Evolutionary conservation across 2,888 invertebrate species (phyloP), one percentile per base, ranked within the genome.

Genomic region (Leptura quadrifasciata): DNA sequence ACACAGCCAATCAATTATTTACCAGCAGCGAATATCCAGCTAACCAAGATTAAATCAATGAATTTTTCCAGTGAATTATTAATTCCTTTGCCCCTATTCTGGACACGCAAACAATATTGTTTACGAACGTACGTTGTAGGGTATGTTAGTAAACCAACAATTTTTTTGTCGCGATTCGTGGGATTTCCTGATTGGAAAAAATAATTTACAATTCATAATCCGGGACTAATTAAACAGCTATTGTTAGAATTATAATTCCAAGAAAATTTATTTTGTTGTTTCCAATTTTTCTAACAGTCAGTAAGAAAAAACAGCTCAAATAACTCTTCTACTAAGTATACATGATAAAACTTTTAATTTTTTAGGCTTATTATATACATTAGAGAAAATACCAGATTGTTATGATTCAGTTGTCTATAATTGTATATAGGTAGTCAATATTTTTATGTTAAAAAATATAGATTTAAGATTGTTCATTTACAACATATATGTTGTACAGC

Each of bases 11-110:
- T 67, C 52, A 67, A 27, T 67, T 52, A 67, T 55, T 67, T 67
- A 67, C 39, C 24, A 35, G 35, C 9, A 39, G 63, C 63, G 63
- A 63, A 63, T 63, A 35, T 63, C 63, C 63, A 63, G 63, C 63
- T 63, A 63, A 63, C 63, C 63, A 63, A 63, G 63, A 63, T 63
- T 63, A 39, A 63, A 63, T 63, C 63, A 63, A 63, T 63, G 63
- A 63, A 63, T 63, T 63, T 63, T 63, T 63, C 63, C 63, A 39
- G 39, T 63, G 63, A 63, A 63, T 63, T 63, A 63, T 63, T 63
- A 63, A 63, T 63, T 63, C 63, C 20, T 18, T 63, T 63, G 47
- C 63, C 18, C 18, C 39, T 39, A 63, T 63, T 63, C 63, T 17
- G 35, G 63, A 35, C 63, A 63, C 63, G 63, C 63, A 63, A 63